Conservation (phyloP, 2,113 vertebrate genomes). For the Desmodus rotundus region DNA sequence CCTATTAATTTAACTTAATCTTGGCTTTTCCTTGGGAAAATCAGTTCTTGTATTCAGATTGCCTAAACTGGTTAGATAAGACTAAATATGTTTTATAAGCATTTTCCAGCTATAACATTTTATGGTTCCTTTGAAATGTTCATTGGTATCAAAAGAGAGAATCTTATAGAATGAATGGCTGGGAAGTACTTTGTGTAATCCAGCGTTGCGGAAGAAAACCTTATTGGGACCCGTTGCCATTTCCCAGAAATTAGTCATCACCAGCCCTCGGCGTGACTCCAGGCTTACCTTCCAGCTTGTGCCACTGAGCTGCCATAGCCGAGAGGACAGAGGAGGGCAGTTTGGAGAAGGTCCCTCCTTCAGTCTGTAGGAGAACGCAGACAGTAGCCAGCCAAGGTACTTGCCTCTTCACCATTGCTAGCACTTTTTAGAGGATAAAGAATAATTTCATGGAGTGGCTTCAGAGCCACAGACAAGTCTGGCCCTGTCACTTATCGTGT, state of each 20-base stretch:
- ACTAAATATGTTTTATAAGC: background rate
- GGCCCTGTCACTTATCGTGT: background rate
- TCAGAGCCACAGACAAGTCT: background rate
- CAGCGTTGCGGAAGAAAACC: background rate
- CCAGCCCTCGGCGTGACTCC: background rate
- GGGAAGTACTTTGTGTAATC: background rate
- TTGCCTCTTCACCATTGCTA: background rate
- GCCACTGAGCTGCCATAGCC: background rate
- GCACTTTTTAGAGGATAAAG: background rate
- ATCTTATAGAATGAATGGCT: background rate
- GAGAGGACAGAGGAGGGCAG: background rate
- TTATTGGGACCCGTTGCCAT: fast-evolving
- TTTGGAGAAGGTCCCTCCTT: background rate
- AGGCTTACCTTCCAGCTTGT: background rate
- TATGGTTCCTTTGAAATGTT: background rate
- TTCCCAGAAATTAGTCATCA: background rate
- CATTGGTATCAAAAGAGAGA: background rate
- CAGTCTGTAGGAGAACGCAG: background rate
- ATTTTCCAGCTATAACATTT: background rate
- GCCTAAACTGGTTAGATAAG: background rate
- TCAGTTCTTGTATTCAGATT: background rate
- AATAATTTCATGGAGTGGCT: background rate
- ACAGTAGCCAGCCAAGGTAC: background rate
- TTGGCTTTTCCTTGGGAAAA: conserved; percentile 3
- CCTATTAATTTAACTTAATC: background rate